Evolutionary conservation across 1,140 invertebrate species (phyloP).

Genomic region (Centruroides vittatus): DNA sequence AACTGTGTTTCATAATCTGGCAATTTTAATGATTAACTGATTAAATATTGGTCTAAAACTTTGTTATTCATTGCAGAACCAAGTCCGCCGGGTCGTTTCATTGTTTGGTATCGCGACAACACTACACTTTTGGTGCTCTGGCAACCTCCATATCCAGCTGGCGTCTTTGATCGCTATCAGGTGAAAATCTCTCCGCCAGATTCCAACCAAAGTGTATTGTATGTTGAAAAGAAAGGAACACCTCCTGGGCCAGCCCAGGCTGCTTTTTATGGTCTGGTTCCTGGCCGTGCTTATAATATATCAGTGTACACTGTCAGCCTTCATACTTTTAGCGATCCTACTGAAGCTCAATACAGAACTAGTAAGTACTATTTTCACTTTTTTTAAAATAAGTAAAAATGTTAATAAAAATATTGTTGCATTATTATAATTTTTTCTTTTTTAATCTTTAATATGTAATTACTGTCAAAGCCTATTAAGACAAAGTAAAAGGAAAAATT

Average conservation of each 20-base stretch:
- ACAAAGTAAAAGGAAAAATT: no score
- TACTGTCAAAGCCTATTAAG: no score
- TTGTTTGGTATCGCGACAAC: constrained; percentile 91
- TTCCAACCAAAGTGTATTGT: constrained; percentile 69
- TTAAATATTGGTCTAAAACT: no score
- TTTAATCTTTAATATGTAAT: no score
- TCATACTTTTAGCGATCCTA: constrained; percentile 73
- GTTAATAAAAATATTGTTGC: no score
- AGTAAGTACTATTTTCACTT: constrained; percentile 3
- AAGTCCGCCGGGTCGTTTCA: constrained; percentile 86
- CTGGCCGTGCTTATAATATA: constrained; percentile 72
- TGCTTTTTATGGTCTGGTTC: constrained; percentile 78
- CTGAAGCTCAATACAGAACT: constrained; percentile 81
- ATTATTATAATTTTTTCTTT: no score
- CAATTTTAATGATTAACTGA: no score
- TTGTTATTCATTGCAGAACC: constrained; percentile 36
- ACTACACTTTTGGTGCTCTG: constrained; percentile 83
- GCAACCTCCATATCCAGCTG: constrained; percentile 87
- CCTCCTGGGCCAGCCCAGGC: constrained; percentile 88
- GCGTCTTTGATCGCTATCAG: constrained; percentile 30
- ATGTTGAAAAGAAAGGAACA: constrained; percentile 82
- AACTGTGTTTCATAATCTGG: no score
- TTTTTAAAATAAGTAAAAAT: neutral
- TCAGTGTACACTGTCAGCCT: constrained; percentile 81
- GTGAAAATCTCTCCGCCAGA: constrained; percentile 70